Evolutionary conservation across 2,888 invertebrate species (phyloP), one percentile per base, ranked within the genome.

Genomic region (Rhagonycha fulva): DNA sequence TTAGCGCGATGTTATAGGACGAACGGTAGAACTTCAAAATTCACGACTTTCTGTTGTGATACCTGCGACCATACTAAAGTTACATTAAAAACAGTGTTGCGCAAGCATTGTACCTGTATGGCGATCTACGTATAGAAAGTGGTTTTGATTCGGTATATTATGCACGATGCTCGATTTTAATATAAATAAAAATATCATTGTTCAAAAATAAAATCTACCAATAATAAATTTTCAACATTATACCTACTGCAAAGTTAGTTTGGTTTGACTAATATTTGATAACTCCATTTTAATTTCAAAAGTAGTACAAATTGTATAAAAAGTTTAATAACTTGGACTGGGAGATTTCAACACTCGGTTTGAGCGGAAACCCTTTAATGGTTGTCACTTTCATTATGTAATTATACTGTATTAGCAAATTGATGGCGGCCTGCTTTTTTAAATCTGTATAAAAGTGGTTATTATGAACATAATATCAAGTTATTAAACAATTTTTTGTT

Each of bases 71-170:
- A 32, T 68, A 77, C 75, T 77, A 70, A 68, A 73, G 72, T 69
- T 71, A 70, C 70, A 47, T 75, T 76, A 77, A 76, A 79, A 71
- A 70, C 76, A 70, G 60, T 32, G 78, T 80, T 80, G 80, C 80
- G 78, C 76, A 80, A 80, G 78, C 77, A 77, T 80, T 63, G 72
- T 80, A 80, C 78, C 78, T 79, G 76, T 77, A 77, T 79, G 80
- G 77, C 70, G 74, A 77, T 80, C 76, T 78, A 76, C 78, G 76
- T 70, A 72, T 77, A 75, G 80, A 80, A 80, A 77, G 77, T 77
- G 74, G 67, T 78, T 77, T 78, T 78, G 80, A 76, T 76, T 47
- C 61, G 47, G 47, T 47, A 4, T 47, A 47, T 47, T 47, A 47
- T 47, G 47, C 47, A 47, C 47, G 47, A 47, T 12, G n/a, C n/a